Evolutionary conservation across 2,113 vertebrate genomes (phyloP).

Genomic region (Phylloscopus trochiloides): DNA sequence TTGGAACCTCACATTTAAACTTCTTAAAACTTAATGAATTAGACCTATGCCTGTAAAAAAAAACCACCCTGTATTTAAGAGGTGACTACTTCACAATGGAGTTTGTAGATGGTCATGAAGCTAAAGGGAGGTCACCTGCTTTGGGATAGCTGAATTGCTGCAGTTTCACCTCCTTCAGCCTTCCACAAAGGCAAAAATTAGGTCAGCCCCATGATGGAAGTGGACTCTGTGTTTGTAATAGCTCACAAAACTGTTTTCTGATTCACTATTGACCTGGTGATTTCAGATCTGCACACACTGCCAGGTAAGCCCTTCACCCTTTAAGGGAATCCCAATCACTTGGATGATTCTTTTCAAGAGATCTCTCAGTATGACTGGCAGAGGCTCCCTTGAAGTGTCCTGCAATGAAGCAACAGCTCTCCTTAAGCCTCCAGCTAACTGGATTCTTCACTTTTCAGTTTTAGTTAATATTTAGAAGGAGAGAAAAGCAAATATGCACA

Average conservation of each 20-base stretch:
- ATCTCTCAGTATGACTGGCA: neutral
- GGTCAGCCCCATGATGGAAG: accelerated
- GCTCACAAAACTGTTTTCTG: neutral
- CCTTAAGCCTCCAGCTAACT: neutral
- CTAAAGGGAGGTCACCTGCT: neutral
- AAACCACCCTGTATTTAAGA: neutral
- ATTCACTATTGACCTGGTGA: neutral
- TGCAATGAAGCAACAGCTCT: neutral
- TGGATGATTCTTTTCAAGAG: neutral
- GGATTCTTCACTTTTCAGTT: neutral
- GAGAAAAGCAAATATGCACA: neutral
- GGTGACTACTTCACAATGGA: neutral
- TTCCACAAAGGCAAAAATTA: neutral
- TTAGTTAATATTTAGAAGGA: neutral
- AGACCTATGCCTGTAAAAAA: neutral
- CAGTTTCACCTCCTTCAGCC: neutral
- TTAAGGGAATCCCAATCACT: neutral
- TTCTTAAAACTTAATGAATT: neutral
- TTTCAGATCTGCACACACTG: neutral
- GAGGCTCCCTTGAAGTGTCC: neutral
- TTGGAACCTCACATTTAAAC: neutral
- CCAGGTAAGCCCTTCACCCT: neutral
- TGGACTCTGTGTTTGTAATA: neutral
- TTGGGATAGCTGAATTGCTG: neutral
- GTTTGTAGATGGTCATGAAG: neutral